Conservation (phyloP, 2,113 vertebrate genomes). For the Halichoeres trimaculatus region DNA sequence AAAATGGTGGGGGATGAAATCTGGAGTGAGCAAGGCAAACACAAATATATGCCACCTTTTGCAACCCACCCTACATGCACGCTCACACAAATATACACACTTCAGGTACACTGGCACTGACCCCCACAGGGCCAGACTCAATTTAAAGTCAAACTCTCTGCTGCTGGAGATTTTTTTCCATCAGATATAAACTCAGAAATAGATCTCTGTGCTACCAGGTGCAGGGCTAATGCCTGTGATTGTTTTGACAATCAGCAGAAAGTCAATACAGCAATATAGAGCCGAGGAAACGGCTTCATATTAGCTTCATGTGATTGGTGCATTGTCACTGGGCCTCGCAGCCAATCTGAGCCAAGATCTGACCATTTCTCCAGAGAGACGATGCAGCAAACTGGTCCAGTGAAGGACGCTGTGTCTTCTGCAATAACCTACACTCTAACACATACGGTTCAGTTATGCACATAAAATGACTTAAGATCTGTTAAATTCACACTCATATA, state of each 20-base stretch:
- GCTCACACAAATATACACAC: not conserved
- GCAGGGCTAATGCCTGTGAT: conserved; percentile 7
- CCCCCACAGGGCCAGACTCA: conserved; percentile 37
- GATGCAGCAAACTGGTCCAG: conserved; percentile 18
- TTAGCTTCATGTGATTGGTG: conserved; percentile 10
- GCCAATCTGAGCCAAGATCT: conserved; percentile 49
- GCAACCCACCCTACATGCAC: conserved; percentile 5
- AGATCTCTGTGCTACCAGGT: conserved; percentile 15
- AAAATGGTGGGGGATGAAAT: conserved; percentile 21
- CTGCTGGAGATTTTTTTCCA: conserved; percentile 31
- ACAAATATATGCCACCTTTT: conserved; percentile 32
- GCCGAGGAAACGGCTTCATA: conserved; percentile 16
- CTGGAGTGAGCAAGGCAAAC: conserved; percentile 23
- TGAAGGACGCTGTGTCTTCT: conserved; percentile 69
- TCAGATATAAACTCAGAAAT: conserved; percentile 27
- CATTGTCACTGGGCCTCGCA: conserved; percentile 29
- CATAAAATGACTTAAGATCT: not conserved
- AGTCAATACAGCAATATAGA: conserved; percentile 15
- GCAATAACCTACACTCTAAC: conserved; percentile 10
- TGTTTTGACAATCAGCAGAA: conserved; percentile 28
- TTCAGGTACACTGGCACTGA: conserved; percentile 6
- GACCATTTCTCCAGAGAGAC: conserved; percentile 52
- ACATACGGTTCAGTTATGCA: conserved; percentile 17
- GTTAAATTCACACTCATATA: no score
- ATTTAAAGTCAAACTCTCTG: conserved; percentile 53